phyloP scores from a whole-genome alignment of 2,797 vertebrate genomes.

The Protosalanx chinensis region DNA sequence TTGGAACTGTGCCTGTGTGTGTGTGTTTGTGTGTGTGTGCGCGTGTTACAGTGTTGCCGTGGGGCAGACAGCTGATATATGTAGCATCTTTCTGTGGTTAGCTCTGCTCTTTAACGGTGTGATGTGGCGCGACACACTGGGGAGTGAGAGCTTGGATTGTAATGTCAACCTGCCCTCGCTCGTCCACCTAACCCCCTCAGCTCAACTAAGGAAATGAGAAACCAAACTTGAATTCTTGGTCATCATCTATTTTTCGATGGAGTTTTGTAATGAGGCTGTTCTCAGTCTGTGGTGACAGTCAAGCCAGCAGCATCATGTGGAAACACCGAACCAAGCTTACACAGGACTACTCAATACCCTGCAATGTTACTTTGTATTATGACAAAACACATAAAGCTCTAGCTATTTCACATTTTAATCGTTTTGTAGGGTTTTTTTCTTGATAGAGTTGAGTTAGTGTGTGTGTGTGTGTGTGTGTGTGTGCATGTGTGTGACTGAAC shows the following conservation, averaged over 20 bases:
- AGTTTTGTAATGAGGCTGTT: constrained; percentile 10
- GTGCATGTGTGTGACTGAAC: background rate
- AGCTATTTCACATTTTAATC: constrained; percentile 22
- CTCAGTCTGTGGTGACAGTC: background rate
- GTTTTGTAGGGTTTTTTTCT: constrained; percentile 17
- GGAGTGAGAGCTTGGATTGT: constrained; percentile 2
- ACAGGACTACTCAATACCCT: background rate
- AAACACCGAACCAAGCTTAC: background rate
- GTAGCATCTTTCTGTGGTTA: constrained; percentile 40
- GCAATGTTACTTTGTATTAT: constrained; percentile 10
- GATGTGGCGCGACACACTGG: background rate
- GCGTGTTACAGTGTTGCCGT: no score
- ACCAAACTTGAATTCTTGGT: constrained; percentile 59
- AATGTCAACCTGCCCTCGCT: constrained; percentile 8
- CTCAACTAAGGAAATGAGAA: constrained; percentile 35
- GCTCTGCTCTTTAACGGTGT: constrained; percentile 8
- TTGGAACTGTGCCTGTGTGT: constrained; percentile 34
- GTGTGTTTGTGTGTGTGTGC: constrained; percentile 19
- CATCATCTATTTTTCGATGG: constrained; percentile 34
- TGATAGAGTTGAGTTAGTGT: constrained; percentile 17
- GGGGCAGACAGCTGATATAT: constrained; percentile 21
- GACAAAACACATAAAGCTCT: constrained; percentile 9
- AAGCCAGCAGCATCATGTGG: background rate
- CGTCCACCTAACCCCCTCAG: constrained; percentile 22
- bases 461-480: background rate